phyloP scores from a whole-genome alignment of 1,140 invertebrate genomes.

The Drosophila triauraria region DNA sequence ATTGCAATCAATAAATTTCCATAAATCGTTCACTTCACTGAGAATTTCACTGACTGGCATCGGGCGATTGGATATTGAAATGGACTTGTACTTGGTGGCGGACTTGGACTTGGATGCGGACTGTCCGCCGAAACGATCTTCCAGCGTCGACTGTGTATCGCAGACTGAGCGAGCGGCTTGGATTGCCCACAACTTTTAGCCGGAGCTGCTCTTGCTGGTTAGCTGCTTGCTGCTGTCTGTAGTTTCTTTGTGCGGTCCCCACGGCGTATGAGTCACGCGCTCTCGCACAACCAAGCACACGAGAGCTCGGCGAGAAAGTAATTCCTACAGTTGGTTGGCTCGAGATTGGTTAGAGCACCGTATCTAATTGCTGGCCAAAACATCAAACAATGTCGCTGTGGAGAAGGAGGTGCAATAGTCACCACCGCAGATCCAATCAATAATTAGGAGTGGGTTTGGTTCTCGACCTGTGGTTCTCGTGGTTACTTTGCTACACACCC shows the following conservation, averaged over 20 bases:
- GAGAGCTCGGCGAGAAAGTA: slow-evolving; percentile 39
- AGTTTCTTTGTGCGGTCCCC: slow-evolving; percentile 21
- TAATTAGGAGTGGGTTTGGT: slow-evolving; percentile 12
- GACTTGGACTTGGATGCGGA: slow-evolving; percentile 16
- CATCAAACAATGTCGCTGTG: slow-evolving; percentile 15
- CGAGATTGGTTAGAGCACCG: slow-evolving; percentile 46
- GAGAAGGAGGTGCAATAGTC: slow-evolving; percentile 28
- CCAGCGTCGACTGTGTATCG: slow-evolving; percentile 69
- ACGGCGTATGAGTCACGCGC: slow-evolving; percentile 57
- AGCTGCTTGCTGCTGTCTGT: slow-evolving; percentile 3
- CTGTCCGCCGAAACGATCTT: slow-evolving; percentile 66
- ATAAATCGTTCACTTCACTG: slow-evolving; percentile 65
- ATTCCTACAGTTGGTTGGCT: slow-evolving; percentile 39
- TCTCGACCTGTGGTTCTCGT: background rate
- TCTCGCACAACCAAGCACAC: slow-evolving; percentile 16
- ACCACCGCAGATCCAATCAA: slow-evolving; percentile 13
- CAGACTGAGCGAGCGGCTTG: slow-evolving; percentile 64
- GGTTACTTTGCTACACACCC: slow-evolving; percentile 1
- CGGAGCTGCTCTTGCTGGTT: slow-evolving; percentile 41
- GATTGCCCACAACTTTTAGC: slow-evolving; percentile 50
- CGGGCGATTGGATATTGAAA: slow-evolving; percentile 18
- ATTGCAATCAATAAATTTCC: slow-evolving; percentile 56
- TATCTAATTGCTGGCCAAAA: slow-evolving; percentile 57
- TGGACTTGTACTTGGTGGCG: background rate
- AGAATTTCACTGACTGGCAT: slow-evolving; percentile 34